Percentiles rank a stretch among this genome's conserved stretches.
phyloP scores from a whole-genome alignment of 2,113 vertebrate species.

The Psophia crepitans region DNA sequence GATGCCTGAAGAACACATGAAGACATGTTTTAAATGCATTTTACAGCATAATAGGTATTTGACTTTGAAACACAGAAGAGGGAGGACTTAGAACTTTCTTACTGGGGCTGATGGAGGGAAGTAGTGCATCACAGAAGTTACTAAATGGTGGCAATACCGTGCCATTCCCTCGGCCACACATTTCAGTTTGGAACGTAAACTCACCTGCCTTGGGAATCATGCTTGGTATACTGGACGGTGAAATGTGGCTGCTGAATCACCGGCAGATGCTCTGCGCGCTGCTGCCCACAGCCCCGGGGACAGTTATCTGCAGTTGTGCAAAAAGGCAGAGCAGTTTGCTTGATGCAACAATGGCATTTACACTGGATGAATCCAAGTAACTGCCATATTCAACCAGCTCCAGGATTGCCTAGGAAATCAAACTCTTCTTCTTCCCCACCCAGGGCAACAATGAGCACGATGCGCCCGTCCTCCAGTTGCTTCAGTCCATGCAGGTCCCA shows the following conservation, averaged over 20 bases:
- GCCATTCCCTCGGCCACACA: background rate
- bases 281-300: background rate
- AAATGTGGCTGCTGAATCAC: background rate
- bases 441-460: background rate
- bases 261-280: rapidly evolving
- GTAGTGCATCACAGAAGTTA: background rate
- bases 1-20: background rate
- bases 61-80: background rate
- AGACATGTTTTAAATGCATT: background rate
- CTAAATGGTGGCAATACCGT: background rate
- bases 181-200: background rate
- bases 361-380: background rate
- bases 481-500: background rate
- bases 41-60: background rate
- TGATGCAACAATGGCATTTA: background rate
- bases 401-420: background rate
- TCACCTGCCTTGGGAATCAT: background rate
- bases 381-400: background rate
- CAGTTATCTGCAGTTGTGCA: rapidly evolving
- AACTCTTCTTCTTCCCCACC: background rate
- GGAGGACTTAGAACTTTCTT: background rate
- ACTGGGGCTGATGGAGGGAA: background rate
- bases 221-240: background rate
- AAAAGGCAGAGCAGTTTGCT: background rate
- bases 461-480: background rate